Evolutionary conservation across 2,797 vertebrate species (phyloP), one percentile per base, ranked within the genome.

Genomic region (Margarornis squamiger): DNA sequence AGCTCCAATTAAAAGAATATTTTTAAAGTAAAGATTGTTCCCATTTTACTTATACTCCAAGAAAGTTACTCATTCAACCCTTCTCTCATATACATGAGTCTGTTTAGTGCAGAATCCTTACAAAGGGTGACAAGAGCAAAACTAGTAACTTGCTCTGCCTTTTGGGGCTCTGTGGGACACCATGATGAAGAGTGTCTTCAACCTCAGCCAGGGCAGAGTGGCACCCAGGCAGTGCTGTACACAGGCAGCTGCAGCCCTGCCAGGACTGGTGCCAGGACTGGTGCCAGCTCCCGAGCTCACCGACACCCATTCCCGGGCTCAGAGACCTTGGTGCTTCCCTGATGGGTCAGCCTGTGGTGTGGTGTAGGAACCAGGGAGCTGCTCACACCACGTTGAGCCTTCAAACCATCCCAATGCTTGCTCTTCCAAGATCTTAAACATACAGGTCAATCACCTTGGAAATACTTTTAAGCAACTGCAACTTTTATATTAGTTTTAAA

Each of bases 231-330:
- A 63, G 22, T 6, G 4, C 62, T 61, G 49, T 0, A 4, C 34
- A 2, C 1, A 10, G 85, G 74, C 70, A 43, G 45, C 43, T 20
- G 21, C 4, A 38, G 61, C 66, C 59, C 70, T n/a, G 78, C 34
- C 58, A 14, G 46, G 15, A 48, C 7, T 13, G 57, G n/a, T 3
- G 1, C 54, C 58, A 13, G 45, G 17, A 39, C 39, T 9, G 52
- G n/a, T 3, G 1, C 26, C 54, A 70, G 4, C 30, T 51, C 51
- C 4, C 1, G 17, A 16, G n/a, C 46, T 39, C 75, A 38, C 1
- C 2, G 0, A 7, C 54, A 54, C 7, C 22, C 21, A 0, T 3
- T 6, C 14, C 8, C 4, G 22, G 9, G 41, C 75, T 32, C 49
- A 5, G 43, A 12, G 15, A 49, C 20, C 61, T 22, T 65, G 1